Base-by-base conservation (phyloP, 2,113 vertebrate genomes). In the Petrocephalus zakoni region DNA sequence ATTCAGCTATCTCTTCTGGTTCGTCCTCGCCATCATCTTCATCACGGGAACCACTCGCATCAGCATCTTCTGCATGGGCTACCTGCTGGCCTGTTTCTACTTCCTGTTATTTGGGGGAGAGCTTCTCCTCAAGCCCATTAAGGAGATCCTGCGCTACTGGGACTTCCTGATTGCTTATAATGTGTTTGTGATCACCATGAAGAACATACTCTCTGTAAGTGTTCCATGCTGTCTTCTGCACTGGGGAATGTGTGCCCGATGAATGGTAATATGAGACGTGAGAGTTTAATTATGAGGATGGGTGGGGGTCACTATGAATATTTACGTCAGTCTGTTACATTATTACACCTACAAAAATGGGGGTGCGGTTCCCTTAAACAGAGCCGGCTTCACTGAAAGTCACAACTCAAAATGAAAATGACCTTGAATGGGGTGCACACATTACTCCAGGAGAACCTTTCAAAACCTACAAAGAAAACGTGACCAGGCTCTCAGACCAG, bases 1-100 rank as follows among this genome's bases (percentile, higher is more conserved):
- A 94, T 99, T 99, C 92, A 99, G 98, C 95, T 99, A 99, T 93
- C 95, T 99, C 90, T 99, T 99, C 95, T 99, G 98, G 98, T 99
- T 99, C 37, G 98, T 99, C 89, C 97, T 99, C 89, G 99, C 98
- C 34, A 97, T 99, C 93, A 98, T 99, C 95, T 99, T 99, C 95
- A 97, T 99, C 92, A 99, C 98, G 0, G 98, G 98, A 15, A 99
- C 98, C 2, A 99, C 98, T 0, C 96, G 98, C 34, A 99, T 99
- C 96, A 99, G 98, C 91, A 94, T 99, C 92, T 99, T 99, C 93
- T 99, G 98, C 75, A 99, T 99, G 98, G 98, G 98, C 13, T 99
- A 99, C 93, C 94, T 99, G 92, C 97, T 99, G 90, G 98, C 98
- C 89, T 99, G 98, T 90, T 99, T 99, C 94, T 99, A 99, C 92